Percentiles rank a stretch among this genome's conserved stretches.
Evolutionary conservation across 2,888 invertebrate species (phyloP).

Genomic region (Drosophila flavopinicola): DNA sequence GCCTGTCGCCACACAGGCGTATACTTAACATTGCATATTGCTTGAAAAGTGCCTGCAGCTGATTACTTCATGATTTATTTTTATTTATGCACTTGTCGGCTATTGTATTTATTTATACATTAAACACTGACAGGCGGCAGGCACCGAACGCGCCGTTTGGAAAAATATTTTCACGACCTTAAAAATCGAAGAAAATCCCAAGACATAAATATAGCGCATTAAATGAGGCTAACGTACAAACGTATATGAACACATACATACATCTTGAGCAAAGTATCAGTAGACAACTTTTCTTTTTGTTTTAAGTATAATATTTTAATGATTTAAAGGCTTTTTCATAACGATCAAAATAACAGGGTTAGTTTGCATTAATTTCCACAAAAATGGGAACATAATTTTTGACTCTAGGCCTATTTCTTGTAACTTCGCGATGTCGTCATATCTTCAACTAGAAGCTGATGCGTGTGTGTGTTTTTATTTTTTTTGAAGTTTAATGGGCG

Average conservation of each 20-base stretch:
- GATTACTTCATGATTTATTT: constrained; percentile 69
- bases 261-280: too few species aligned
- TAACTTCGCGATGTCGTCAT: constrained; percentile 45
- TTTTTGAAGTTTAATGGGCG: constrained; percentile 43
- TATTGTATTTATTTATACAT: constrained; percentile 64
- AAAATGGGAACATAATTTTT: too few species aligned
- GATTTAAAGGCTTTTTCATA: constrained; percentile 5
- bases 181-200: constrained; percentile 30
- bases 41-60: constrained; percentile 27
- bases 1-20: constrained; percentile 37
- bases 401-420: neutral
- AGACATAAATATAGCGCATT: constrained; percentile 35
- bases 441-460: constrained; percentile 47
- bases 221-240: constrained; percentile 30
- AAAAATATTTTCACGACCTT: constrained; percentile 63
- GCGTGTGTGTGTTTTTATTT: constrained; percentile 14
- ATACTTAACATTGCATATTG: constrained; percentile 50
- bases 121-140: constrained; percentile 37
- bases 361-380: too few species aligned
- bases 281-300: too few species aligned
- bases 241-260: neutral
- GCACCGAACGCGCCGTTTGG: constrained; percentile 5
- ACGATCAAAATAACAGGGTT: too few species aligned
- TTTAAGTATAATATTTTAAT: too few species aligned
- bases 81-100: constrained; percentile 65